Conservation (phyloP, 2,797 vertebrate species). For the Sciurus vulgaris region DNA sequence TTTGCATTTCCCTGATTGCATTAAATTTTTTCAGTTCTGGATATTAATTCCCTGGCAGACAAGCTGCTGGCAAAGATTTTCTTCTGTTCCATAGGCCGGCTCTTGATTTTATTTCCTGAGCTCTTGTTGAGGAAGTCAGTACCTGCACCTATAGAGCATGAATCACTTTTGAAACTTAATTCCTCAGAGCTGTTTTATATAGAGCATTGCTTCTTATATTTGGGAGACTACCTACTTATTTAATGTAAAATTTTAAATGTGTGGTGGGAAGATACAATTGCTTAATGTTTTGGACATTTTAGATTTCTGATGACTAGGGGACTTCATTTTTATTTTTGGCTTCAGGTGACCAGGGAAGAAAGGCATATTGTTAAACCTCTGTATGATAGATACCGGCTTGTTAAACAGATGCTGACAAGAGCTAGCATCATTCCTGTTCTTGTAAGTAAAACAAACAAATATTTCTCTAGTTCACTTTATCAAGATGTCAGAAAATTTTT, state of each 20-base stretch:
- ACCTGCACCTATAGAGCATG: too few species aligned
- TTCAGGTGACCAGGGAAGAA: slow-evolving; percentile 96
- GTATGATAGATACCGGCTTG: slow-evolving; percentile 97
- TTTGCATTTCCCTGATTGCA: too few species aligned
- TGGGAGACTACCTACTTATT: slow-evolving; percentile 33
- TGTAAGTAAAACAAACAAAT: slow-evolving; percentile 89
- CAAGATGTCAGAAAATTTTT: not conserved
- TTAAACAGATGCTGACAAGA: slow-evolving; percentile 99
- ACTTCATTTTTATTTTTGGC: slow-evolving; percentile 72
- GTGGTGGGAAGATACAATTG: not conserved
- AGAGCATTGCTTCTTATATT: slow-evolving; percentile 38
- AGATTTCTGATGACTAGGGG: slow-evolving; percentile 60
- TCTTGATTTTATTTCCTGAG: too few species aligned
- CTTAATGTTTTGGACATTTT: slow-evolving; percentile 42
- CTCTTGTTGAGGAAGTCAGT: too few species aligned
- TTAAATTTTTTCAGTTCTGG: too few species aligned
- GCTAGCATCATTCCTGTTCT: slow-evolving; percentile 96
- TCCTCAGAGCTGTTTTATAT: slow-evolving; percentile 41
- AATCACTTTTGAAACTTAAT: not conserved
- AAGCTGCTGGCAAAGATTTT: too few species aligned
- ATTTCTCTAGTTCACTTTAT: slow-evolving; percentile 72
- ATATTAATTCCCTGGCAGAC: too few species aligned
- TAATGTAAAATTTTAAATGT: slow-evolving; percentile 44
- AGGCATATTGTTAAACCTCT: slow-evolving; percentile 96
- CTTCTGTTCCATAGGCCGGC: too few species aligned